These are phyloP conservation scores for Apotomis betuletana DNA, from an alignment of 2,888 invertebrate genomes.

Conservation along the genomic window DNA sequence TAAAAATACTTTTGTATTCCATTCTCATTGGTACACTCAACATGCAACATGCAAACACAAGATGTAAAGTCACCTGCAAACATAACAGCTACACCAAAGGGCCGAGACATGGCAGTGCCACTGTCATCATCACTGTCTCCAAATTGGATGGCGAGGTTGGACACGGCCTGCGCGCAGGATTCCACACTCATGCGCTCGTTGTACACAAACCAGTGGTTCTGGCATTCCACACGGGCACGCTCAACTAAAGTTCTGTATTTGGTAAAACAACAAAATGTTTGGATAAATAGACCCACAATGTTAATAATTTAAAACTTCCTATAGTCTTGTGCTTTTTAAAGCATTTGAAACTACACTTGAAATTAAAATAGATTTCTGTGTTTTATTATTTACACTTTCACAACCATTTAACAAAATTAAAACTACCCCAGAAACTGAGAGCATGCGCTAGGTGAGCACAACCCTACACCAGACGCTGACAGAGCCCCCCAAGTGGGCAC, in stretches of 20 bases:
- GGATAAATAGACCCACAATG: neutral
- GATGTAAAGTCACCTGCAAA: constrained; percentile 89
- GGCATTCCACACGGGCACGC: constrained; percentile 97
- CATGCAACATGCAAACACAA: neutral
- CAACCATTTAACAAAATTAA: too few species aligned
- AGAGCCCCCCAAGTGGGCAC: too few species aligned
- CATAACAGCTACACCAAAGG: constrained; percentile 99
- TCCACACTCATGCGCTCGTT: constrained; percentile 98
- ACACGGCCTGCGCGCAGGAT: constrained; percentile 99
- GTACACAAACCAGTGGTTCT: constrained; percentile 99
- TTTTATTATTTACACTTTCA: too few species aligned
- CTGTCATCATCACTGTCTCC: constrained; percentile 99
- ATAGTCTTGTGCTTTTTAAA: too few species aligned
- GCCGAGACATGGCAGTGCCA: constrained; percentile 96
- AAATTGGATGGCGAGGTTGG: constrained; percentile 99
- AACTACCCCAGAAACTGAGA: too few species aligned
- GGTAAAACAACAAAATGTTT: neutral
- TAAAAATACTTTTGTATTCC: neutral
- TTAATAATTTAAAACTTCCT: neutral
- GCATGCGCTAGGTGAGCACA: too few species aligned
- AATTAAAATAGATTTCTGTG: too few species aligned
- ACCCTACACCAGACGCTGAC: too few species aligned
- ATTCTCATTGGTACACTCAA: too few species aligned
- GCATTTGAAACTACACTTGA: too few species aligned
- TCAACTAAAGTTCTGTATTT: constrained; percentile 91